Evolutionary conservation across 2,113 vertebrate species (phyloP).

Genomic region (Crotalus helleri): DNA sequence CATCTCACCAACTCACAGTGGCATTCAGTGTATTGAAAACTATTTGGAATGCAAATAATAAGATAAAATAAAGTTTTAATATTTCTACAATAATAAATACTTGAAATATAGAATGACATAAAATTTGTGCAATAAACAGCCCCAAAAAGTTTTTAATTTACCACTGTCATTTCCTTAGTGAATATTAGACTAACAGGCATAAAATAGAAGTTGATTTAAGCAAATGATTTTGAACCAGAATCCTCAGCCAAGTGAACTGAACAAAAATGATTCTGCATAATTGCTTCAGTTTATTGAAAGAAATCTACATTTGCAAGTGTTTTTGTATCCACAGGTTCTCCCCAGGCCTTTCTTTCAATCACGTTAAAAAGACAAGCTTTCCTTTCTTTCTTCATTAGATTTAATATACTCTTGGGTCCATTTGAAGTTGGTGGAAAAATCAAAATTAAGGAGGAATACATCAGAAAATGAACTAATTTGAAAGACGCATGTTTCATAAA

Average conservation of each 20-base stretch:
- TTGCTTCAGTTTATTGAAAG: conserved; percentile 6
- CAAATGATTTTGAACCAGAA: conserved; percentile 2
- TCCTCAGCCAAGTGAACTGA: neutral
- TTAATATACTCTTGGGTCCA: neutral
- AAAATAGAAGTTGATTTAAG: neutral
- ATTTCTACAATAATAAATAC: neutral
- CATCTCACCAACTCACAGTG: neutral
- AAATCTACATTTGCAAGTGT: conserved; percentile 7
- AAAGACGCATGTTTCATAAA: neutral
- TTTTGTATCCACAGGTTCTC: conserved; percentile 1
- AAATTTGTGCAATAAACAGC: neutral
- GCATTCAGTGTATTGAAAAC: neutral
- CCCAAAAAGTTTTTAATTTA: neutral
- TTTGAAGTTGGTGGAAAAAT: neutral
- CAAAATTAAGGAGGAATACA: neutral
- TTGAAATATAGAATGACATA: neutral
- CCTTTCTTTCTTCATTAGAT: neutral
- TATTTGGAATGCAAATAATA: neutral
- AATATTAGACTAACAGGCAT: neutral
- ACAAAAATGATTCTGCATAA: conserved; percentile 8
- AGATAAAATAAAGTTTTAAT: neutral
- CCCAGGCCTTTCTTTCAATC: conserved; percentile 7
- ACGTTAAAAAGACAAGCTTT: neutral
- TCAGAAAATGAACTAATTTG: neutral
- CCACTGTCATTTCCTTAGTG: neutral